Percentiles rank a stretch among this genome's conserved stretches.
These are phyloP conservation scores for Lottia gigantea DNA, from an alignment of 2,888 invertebrate species.

Conservation along the genomic window DNA sequence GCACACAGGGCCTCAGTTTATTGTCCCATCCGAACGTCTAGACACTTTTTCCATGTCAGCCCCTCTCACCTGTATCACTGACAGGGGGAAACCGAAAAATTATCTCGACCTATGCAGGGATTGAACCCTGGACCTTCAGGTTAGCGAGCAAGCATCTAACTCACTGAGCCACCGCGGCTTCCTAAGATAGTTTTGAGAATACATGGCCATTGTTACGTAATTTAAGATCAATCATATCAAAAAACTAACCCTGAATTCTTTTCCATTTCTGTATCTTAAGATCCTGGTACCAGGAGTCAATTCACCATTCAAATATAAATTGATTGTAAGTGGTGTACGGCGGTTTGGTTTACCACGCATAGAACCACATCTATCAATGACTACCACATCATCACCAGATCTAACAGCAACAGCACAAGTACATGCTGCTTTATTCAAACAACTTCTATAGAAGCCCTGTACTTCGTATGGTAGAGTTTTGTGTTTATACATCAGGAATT, in stretches of 20 bases:
- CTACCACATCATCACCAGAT: conserved; percentile 43
- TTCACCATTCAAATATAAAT: conserved; percentile 33
- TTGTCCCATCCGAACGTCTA: no score
- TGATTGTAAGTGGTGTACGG: conserved; percentile 21
- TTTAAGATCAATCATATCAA: background rate
- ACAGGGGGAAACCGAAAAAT: no score
- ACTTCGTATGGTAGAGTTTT: conserved; percentile 40
- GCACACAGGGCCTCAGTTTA: no score
- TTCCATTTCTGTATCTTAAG: conserved; percentile 31
- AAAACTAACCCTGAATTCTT: conserved; percentile 30
- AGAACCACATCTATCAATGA: conserved; percentile 37
- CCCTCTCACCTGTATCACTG: no score
- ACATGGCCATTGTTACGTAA: no score
- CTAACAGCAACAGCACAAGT: conserved; percentile 41
- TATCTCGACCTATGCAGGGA: no score
- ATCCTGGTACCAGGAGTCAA: conserved; percentile 33
- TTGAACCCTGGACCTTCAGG: no score
- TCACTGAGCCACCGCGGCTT: no score
- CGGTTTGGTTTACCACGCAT: conserved; percentile 1
- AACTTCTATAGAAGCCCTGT: conserved; percentile 14
- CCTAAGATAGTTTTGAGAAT: no score
- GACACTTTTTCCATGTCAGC: no score
- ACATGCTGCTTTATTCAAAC: conserved; percentile 34
- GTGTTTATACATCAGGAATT: conserved; percentile 43
- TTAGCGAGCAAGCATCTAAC: no score